Conservation (phyloP, 2,888 invertebrate species). For the Leucophora obtusa region DNA sequence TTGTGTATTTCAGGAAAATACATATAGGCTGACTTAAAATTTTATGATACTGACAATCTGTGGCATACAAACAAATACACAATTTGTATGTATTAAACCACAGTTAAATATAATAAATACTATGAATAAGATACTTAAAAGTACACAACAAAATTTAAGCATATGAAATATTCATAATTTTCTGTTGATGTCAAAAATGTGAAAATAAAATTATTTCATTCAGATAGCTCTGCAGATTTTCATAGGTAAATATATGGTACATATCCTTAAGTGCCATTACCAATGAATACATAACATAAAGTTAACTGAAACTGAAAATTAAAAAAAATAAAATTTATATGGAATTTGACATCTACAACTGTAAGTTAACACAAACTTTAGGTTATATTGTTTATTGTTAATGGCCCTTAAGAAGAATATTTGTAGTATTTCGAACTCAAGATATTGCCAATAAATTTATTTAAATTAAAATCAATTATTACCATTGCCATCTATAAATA, state of each 20-base stretch:
- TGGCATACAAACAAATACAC: neutral
- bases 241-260: neutral
- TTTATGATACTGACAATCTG: slow-evolving; percentile 37
- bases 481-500: slow-evolving; percentile 10
- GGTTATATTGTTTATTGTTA: no score
- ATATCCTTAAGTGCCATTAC: slow-evolving; percentile 8
- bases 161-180: slow-evolving; percentile 10
- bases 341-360: no score
- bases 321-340: no score
- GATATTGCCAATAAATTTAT: no score
- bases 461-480: slow-evolving; percentile 41
- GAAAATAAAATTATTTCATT: neutral
- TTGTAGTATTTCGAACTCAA: no score
- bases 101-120: slow-evolving; percentile 32
- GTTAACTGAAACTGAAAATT: no score
- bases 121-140: slow-evolving; percentile 11
- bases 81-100: slow-evolving; percentile 11
- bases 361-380: no score
- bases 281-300: no score
- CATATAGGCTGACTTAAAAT: slow-evolving; percentile 5
- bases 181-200: slow-evolving; percentile 1
- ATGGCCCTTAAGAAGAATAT: no score
- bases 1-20: no score
- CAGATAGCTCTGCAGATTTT: slow-evolving; percentile 15
- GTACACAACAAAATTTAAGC: slow-evolving; percentile 6